Evolutionary conservation across 2,113 vertebrate genomes (phyloP), one percentile per base, ranked within the genome.

Genomic region (Neolamprologus sp.): DNA sequence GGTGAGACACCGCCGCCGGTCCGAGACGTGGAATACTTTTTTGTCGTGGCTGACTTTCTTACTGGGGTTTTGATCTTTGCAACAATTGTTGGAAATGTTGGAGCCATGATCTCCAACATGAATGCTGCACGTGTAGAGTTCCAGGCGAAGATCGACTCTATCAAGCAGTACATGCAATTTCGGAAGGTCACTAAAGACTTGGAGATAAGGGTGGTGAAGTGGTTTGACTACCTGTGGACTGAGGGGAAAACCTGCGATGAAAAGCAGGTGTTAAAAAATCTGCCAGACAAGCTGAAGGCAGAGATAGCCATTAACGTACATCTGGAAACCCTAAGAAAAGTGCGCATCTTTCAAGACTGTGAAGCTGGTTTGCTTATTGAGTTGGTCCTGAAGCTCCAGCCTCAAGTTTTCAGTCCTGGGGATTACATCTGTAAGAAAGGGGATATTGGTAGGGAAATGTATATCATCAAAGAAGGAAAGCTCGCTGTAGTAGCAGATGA

Each of bases 61-160:
- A 95, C 93, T 4, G 95, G 95, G 6, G 95, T 96, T 75, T 82
- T 96, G 60, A 96, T 96, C 83, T 96, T 96, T 33, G 95, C 95
- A 2, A 96, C 95, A 1, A 96, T 96, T 17, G 95, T 96, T 3
- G 95, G 95, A 16, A 96, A 96, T 10, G 95, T 96, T 1, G 95
- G 95, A 10, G 94, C 95, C 21, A 96, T 96, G 95, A 96, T 96
- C 68, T 95, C 94, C 84, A 96, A 96, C 88, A 96, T 95, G 95
- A 85, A 7, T 10, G 91, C 90, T 1, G 93, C 87, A 7, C 93
- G 94, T 6, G 94, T 93, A 2, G 95, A 96, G 65, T 96, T 96
- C 87, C 95, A 96, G 89, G 88, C 94, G 1, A 96, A 96, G 83
- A 93, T 96, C 1, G 95, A 96, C 84, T 94, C 94, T 3, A 93